Base-by-base conservation (phyloP, 1,140 invertebrate species). In the Stenopsyche tienmushanensis region DNA sequence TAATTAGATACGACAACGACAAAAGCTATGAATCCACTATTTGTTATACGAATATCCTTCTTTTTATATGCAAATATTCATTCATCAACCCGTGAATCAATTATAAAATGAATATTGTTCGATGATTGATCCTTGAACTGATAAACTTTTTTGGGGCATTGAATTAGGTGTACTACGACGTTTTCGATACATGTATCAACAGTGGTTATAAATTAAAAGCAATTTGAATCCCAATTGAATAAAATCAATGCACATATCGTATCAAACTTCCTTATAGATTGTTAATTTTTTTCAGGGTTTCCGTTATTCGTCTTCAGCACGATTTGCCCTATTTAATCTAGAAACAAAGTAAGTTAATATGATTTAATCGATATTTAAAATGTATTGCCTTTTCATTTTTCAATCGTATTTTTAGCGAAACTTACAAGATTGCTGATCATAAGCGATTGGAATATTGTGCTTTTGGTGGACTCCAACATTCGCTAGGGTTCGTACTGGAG, bases 401-500 rank as follows among this genome's bases (percentile, higher is more conserved):
- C 29, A 34, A 34, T 34, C 13, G 29, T 29, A 3, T 8, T 60
- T 69, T 39, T 41, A 69, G 67, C 39, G 26, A 18, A 20, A 65
- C 54, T 10, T 15, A 5, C n/a, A 15, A 44, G 8, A 72, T 86
- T 10, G 83, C 80, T 1, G 71, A 82, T 26, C 78, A 82, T 34
- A 52, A 78, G 53, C 73, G 73, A 23, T 73, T 86, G 5, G 82
- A 86, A 60, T 75, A 84, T 58, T 69, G 85, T 78, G 65, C 76
- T 64, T 70, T 90, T 83, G 87, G 83, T 79, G 66, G 84, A 0
- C 78, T 77, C 13, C 83, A 81, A 1, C 87, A 88, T 73, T 84
- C 81, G 0, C 72, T 92, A 24, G 84, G 88, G 15, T 90, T 91
- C 66, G 90, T 94, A 0, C 78, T 86, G 45, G 76, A 89, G 53